Evolutionary conservation across 2,888 invertebrate genomes (phyloP).

Genomic region (Ophion ellenae): DNA sequence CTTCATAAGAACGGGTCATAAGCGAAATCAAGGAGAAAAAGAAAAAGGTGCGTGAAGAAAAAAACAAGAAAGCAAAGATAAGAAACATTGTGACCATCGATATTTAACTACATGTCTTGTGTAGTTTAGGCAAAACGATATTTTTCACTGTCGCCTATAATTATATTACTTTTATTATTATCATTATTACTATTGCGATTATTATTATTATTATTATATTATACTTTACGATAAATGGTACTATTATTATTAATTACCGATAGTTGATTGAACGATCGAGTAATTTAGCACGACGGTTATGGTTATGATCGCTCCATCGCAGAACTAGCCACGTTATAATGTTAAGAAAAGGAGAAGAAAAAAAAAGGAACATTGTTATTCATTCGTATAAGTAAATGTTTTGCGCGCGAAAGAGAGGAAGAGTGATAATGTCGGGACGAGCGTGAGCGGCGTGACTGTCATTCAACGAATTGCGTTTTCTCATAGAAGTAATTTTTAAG

Average conservation of each 20-base stretch:
- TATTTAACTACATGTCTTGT: conserved; percentile 57
- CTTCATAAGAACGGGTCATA: conserved; percentile 56
- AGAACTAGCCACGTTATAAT: conserved; percentile 44
- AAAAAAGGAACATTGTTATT: conserved; percentile 42
- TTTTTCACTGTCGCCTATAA: conserved; percentile 64
- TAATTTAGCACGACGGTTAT: conserved; percentile 27
- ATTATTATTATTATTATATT: conserved; percentile 28
- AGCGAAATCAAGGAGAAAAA: conserved; percentile 2
- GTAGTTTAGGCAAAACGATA: conserved; percentile 50
- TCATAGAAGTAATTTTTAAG: conserved; percentile 28
- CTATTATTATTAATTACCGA: conserved; percentile 49
- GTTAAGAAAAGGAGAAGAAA: conserved; percentile 10
- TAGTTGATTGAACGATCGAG: conserved; percentile 6
- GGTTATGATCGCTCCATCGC: conserved; percentile 38
- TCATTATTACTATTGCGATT: conserved; percentile 44
- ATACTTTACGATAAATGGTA: conserved; percentile 51
- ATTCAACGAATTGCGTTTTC: conserved; percentile 44
- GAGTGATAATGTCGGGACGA: conserved; percentile 2
- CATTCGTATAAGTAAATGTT: conserved; percentile 50
- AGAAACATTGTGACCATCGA: conserved; percentile 37
- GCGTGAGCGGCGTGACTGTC: conserved; percentile 14
- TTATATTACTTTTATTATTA: conserved; percentile 56
- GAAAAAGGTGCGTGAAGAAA: background rate
- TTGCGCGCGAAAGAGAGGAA: conserved; percentile 32
- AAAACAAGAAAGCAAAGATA: background rate